Evolutionary conservation across 2,113 vertebrate species (phyloP), one percentile per base, ranked within the genome.

Genomic region (Cercocebus atys): DNA sequence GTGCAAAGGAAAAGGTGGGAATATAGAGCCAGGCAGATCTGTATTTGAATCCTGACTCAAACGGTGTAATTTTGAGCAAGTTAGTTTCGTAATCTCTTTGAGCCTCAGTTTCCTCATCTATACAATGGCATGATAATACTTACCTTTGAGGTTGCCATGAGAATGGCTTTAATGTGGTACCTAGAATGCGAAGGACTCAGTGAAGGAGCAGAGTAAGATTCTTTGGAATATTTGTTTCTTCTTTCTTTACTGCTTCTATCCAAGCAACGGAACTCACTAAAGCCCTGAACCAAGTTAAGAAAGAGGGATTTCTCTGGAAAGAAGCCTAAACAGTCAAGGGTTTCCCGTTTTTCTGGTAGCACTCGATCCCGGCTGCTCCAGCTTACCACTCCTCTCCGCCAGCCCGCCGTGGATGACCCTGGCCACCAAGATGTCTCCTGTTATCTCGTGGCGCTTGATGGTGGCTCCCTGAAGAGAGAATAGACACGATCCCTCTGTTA

Each of bases 401-500:
- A 99, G 99, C 10, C 99, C 99, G 32, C 99, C 99, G 0, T 99
- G 99, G 98, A 99, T 99, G 96, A 99, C 99, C 78, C 99, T 99
- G 94, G 99, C 99, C 78, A 99, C 98, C 0, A 99, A 99, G 88
- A 99, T 99, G 95, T 99, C 99, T 11, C 99, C 99, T 0, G 99
- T 99, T 97, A 98, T 82, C 93, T 99, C 99, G 0, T 99, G 99
- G 95, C 99, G 99, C 97, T 99, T 99, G 98, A 99, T 99, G 11
- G 99, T 99, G 1, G 99, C 99, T 97, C 99, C 99, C 99, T 99
- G 70, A 32, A 88, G 97, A 97, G 52, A n/a, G 78, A 98, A 90
- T 80, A 96, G 55, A 92, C 1, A 13, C 47, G 45, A 78, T 25
- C 35, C 32, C 17, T 72, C 73, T 70, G 61, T 90, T 38, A 95